These are phyloP conservation scores for Drosophila aldrichi DNA, from an alignment of 2,888 invertebrate species.

Conservation along the genomic window DNA sequence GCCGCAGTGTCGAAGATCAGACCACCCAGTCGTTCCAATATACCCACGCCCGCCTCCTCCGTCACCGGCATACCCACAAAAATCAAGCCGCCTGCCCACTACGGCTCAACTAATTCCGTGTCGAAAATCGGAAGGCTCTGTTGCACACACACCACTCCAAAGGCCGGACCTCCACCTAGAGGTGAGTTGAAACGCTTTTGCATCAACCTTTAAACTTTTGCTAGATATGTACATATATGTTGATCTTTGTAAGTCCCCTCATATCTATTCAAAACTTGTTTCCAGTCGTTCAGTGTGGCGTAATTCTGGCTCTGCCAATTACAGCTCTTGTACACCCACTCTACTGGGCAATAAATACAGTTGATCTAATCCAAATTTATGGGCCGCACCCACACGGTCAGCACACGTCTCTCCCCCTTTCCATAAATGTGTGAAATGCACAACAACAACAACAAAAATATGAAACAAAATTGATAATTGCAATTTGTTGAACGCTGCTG, in stretches of 20 bases:
- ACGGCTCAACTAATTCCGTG: constrained; percentile 72
- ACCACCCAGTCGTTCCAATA: constrained; percentile 55
- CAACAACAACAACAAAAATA: constrained; percentile 16
- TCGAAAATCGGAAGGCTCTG: constrained; percentile 83
- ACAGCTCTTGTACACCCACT: constrained; percentile 48
- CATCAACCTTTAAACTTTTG: background rate
- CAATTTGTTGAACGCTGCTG: constrained; percentile 32
- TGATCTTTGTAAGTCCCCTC: background rate
- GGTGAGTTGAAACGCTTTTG: constrained; percentile 64
- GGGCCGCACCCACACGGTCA: constrained; percentile 49
- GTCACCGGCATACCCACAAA: constrained; percentile 71
- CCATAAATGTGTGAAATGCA: constrained; percentile 23
- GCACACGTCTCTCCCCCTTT: constrained; percentile 15
- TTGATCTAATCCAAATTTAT: constrained; percentile 52
- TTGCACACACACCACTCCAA: constrained; percentile 76
- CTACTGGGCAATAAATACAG: constrained; percentile 34
- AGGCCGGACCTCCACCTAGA: constrained; percentile 82
- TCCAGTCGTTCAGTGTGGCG: constrained; percentile 24
- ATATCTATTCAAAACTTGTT: constrained; percentile 14
- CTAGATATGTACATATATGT: background rate
- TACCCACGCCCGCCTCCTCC: constrained; percentile 76
- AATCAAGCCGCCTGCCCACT: constrained; percentile 71
- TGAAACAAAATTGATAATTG: constrained; percentile 31
- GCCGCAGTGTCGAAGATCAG: constrained; percentile 22
- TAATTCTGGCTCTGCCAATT: constrained; percentile 48